Evolutionary conservation across 2,888 invertebrate genomes (phyloP).

Genomic region (Drosophila demipolita): DNA sequence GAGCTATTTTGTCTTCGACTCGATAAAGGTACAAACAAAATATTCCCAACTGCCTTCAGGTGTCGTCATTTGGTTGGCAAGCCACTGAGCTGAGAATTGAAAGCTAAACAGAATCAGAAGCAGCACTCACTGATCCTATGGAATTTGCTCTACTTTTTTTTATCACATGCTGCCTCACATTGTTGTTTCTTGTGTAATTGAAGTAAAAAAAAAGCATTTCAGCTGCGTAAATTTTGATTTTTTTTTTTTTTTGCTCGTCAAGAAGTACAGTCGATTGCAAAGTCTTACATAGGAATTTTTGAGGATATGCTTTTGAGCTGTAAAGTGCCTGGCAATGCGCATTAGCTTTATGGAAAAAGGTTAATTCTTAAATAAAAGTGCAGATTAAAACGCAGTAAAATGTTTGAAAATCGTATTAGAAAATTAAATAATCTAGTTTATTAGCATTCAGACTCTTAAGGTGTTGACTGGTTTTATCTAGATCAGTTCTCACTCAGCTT

Average conservation of each 20-base stretch:
- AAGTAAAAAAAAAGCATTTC: slow-evolving; percentile 58
- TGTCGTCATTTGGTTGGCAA: slow-evolving; percentile 42
- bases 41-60: slow-evolving; percentile 46
- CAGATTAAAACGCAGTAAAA: neutral
- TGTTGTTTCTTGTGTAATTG: slow-evolving; percentile 69
- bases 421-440: neutral
- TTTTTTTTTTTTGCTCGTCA: slow-evolving; percentile 10
- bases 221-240: slow-evolving; percentile 65
- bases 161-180: slow-evolving; percentile 20
- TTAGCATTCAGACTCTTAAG: neutral
- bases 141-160: slow-evolving; percentile 63
- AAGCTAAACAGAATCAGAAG: slow-evolving; percentile 13
- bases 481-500: neutral
- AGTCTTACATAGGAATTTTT: slow-evolving; percentile 19
- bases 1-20: slow-evolving; percentile 68
- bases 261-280: slow-evolving; percentile 51
- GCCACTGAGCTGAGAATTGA: slow-evolving; percentile 13
- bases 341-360: neutral
- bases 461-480: rapidly evolving
- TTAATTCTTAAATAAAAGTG: too few relatives aligned
- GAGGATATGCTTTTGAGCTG: slow-evolving; percentile 10
- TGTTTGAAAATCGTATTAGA: neutral
- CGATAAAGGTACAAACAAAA: slow-evolving; percentile 9
- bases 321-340: slow-evolving; percentile 1
- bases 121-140: slow-evolving; percentile 33